Conservation (phyloP, 2,113 vertebrate species). For the Sceloporus tristichus region DNA sequence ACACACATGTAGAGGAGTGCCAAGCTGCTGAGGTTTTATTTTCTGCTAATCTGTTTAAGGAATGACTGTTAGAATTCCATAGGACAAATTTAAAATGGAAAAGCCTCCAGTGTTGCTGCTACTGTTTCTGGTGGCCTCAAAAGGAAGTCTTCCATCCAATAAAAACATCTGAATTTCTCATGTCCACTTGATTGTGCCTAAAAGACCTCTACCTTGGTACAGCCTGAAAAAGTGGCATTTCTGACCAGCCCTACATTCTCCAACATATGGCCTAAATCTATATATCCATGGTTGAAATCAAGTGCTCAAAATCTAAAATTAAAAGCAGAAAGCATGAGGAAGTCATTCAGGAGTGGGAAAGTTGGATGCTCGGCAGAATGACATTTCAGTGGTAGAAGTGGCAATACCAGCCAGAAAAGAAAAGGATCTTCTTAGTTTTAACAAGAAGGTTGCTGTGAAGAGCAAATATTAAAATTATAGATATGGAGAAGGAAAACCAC, state of each 20-base stretch:
- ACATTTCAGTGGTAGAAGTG: background rate
- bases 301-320: background rate
- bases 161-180: too few species aligned
- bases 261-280: background rate
- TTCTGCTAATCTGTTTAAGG: too few species aligned
- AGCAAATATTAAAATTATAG: background rate
- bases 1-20: too few species aligned
- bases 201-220: too few species aligned
- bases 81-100: too few species aligned
- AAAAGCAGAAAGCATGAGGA: background rate
- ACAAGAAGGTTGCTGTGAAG: background rate
- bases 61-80: too few species aligned
- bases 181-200: too few species aligned
- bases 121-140: too few species aligned
- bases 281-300: background rate
- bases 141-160: too few species aligned
- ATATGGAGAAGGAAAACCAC: too few species aligned
- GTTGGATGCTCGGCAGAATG: background rate
- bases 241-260: background rate
- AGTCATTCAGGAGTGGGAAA: background rate
- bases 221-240: background rate
- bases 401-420: background rate
- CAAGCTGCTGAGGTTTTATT: too few species aligned
- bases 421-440: background rate
- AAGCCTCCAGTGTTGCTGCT: too few species aligned